Evolutionary conservation across 2,888 invertebrate genomes (phyloP), one percentile per base, ranked within the genome.

Genomic region (Ctenicera cuprea): DNA sequence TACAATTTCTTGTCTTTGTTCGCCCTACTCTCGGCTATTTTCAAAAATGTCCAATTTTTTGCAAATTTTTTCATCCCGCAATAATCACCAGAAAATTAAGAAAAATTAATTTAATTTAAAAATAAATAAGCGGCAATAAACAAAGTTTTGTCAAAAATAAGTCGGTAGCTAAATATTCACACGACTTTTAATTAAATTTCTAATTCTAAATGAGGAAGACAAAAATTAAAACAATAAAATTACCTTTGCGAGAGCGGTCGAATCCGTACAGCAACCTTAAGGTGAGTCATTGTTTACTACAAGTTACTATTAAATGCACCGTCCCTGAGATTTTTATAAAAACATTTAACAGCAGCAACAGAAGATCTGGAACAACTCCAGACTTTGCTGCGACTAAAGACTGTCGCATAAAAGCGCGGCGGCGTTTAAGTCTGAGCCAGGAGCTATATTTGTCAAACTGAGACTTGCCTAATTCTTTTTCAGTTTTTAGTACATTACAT

Each of bases 211-310:
- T 9, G 5, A 8, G 7, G 33, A 33, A 1, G 1, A 5, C 1
- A 33, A 33, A 33, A 33, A 54, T 5, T 9, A 54, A 30, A 54
- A 3, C 3, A 57, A 33, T 2, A n/a, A 33, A 18, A 38, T 59
- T 86, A 91, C 92, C 90, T 90, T 77, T 90, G 89, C 20, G 91
- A 91, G 82, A 92, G 88, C 12, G 92, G 92, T 77, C 92, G 88
- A 30, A 92, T 89, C 80, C 92, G 87, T 64, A 92, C 89, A 16
- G 91, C 91, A 81, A 92, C 89, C 83, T 92, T 92, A 65, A 92
- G 90, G 79, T 90, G 90, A 43, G 91, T 89, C 92, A 92, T 92
- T 70, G 77, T 75, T 72, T 66, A 59, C 61, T 33, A 65, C 62
- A 16, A 59, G 38, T 16, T 59, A 59, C 48, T 50, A 54, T 33